Percentiles rank a stretch among this genome's conserved stretches.
Conservation (phyloP, 2,888 invertebrate genomes). For the Scaptomyza tumidula region DNA sequence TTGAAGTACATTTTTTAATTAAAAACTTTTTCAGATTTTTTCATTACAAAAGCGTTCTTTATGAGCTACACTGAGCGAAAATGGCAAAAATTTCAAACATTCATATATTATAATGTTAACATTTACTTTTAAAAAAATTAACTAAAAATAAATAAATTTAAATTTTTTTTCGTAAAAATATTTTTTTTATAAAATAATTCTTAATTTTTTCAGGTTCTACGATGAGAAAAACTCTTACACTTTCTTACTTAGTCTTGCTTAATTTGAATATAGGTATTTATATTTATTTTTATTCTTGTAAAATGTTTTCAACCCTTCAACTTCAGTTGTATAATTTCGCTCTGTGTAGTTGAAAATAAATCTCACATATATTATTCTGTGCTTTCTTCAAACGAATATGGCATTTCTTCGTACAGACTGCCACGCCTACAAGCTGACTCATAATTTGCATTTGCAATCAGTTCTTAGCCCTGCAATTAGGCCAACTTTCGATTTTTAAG, state of each 20-base stretch:
- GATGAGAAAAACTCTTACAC: too few relatives aligned
- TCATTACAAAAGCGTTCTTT: not conserved
- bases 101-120: too few relatives aligned
- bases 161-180: too few relatives aligned
- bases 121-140: too few relatives aligned
- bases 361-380: not conserved
- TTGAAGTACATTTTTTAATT: not conserved
- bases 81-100: too few relatives aligned
- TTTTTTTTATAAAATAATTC: too few relatives aligned
- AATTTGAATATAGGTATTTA: too few relatives aligned
- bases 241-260: too few relatives aligned
- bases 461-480: slow-evolving; percentile 36
- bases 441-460: slow-evolving; percentile 28
- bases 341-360: not conserved
- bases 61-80: not conserved
- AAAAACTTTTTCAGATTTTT: not conserved
- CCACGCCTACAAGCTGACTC: slow-evolving; percentile 47
- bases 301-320: too few relatives aligned
- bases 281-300: not conserved
- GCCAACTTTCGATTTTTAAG: slow-evolving; percentile 38
- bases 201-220: too few relatives aligned
- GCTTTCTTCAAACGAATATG: slow-evolving; percentile 2
- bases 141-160: too few relatives aligned
- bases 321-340: not conserved
- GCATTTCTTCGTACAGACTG: not conserved